A percentile compares a stretch with the other conserved stretches of the same genome.
These are phyloP conservation scores for Spinus olivaceus DNA, from an alignment of 2,797 vertebrate genomes.

Conservation along the genomic window DNA sequence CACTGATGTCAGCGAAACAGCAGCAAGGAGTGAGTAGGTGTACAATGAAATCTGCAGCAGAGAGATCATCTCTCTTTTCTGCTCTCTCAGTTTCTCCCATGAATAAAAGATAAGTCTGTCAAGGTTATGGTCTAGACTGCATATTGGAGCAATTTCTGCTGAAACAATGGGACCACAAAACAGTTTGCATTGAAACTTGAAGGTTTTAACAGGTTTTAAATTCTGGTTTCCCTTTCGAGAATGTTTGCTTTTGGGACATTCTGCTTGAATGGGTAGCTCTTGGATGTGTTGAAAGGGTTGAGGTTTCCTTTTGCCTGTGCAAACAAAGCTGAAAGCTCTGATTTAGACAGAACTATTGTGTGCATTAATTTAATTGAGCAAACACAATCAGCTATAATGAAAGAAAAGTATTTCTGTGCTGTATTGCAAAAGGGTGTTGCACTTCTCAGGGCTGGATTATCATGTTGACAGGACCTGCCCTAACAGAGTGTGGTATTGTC, in stretches of 20 bases:
- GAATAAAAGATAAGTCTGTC: constrained; percentile 38
- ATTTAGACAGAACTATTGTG: constrained; percentile 1
- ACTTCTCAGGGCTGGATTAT: background rate
- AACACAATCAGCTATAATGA: background rate
- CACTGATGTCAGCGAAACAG: background rate
- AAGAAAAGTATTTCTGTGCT: constrained; percentile 5
- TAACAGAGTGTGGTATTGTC: background rate
- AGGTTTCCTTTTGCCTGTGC: constrained; percentile 6
- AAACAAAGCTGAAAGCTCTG: constrained; percentile 33
- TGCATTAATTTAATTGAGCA: constrained; percentile 31
- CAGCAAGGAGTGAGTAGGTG: background rate
- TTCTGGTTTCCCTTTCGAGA: background rate
- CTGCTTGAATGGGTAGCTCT: background rate
- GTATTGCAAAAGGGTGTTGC: background rate
- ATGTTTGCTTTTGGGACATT: constrained; percentile 8
- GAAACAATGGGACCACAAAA: background rate
- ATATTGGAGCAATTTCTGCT: background rate
- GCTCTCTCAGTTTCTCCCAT: background rate
- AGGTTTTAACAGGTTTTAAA: background rate
- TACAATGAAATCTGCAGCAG: background rate
- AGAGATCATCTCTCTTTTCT: background rate
- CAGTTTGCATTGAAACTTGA: background rate
- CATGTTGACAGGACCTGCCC: background rate
- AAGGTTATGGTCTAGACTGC: background rate
- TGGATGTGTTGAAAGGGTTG: background rate